Conservation (phyloP, 2,113 vertebrate species). For the Daubentonia madagascariensis region DNA sequence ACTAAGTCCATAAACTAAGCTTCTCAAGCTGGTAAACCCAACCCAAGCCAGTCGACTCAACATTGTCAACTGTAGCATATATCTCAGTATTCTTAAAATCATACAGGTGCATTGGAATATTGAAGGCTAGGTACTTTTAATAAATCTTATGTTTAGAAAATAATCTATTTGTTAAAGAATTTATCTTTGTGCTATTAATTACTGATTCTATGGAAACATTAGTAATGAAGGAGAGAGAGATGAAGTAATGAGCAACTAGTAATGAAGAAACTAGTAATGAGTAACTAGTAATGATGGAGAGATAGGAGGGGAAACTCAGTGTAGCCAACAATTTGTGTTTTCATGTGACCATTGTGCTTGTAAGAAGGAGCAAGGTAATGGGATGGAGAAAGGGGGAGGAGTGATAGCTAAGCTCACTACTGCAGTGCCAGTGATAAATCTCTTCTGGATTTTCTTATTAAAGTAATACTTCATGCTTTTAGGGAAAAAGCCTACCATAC, state of each 20-base stretch:
- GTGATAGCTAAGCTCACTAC: neutral
- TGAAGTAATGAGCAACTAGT: neutral
- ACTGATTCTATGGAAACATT: neutral
- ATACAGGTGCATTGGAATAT: neutral
- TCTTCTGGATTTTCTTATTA: neutral
- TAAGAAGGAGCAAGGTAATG: neutral
- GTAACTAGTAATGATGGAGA: neutral
- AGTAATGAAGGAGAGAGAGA: neutral
- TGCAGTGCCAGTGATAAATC: neutral
- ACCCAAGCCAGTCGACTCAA: neutral
- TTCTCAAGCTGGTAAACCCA: neutral
- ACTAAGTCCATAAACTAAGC: neutral
- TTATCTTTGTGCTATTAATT: neutral
- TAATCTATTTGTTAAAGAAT: neutral
- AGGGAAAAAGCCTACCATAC: neutral
- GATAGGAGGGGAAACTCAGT: neutral
- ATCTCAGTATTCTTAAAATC: neutral
- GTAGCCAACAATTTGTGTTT: neutral
- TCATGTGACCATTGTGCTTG: neutral
- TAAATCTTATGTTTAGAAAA: neutral
- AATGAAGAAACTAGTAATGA: neutral
- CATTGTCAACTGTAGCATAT: neutral
- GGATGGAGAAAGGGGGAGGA: neutral
- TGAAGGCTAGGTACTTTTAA: neutral
- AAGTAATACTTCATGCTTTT: neutral